Conservation (phyloP, 2,797 vertebrate species). For the Melanotaenia boesemani region DNA sequence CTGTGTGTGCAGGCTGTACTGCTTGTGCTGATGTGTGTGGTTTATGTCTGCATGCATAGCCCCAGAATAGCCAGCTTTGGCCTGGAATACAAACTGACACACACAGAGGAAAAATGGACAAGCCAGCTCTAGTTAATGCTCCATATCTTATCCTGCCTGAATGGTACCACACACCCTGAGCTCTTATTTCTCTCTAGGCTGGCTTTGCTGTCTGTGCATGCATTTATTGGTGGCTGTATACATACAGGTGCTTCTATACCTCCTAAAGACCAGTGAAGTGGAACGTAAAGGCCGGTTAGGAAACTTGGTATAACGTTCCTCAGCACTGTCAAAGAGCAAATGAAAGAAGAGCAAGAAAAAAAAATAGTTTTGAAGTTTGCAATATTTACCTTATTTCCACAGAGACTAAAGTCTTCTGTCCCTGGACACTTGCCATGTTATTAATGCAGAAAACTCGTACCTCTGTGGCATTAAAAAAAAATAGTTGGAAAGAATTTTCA, state of each 20-base stretch:
- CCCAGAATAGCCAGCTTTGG: constrained; percentile 75
- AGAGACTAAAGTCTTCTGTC: constrained; percentile 19
- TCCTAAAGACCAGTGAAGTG: constrained; percentile 50
- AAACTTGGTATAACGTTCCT: constrained; percentile 54
- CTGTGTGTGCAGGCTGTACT: constrained; percentile 51
- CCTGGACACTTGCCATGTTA: constrained; percentile 47
- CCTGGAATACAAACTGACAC: constrained; percentile 73
- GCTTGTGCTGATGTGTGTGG: constrained; percentile 75
- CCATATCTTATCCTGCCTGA: constrained; percentile 64
- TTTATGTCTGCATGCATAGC: constrained; percentile 66
- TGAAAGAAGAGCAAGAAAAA: constrained; percentile 49
- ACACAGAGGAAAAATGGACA: constrained; percentile 38
- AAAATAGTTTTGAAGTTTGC: constrained; percentile 49
- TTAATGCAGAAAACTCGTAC: constrained; percentile 30
- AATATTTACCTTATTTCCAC: constrained; percentile 63
- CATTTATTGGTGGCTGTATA: constrained; percentile 24
- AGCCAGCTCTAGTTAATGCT: constrained; percentile 63
- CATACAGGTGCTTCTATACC: constrained; percentile 28
- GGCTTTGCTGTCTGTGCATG: constrained; percentile 46
- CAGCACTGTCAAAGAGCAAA: constrained; percentile 46
- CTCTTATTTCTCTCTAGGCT: constrained; percentile 37
- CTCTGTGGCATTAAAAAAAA: constrained; percentile 14
- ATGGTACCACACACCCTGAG: constrained; percentile 51
- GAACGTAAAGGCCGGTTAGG: constrained; percentile 53
- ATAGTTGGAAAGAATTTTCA: constrained; percentile 42